These are phyloP conservation scores for Drosophila pruinosa DNA, from an alignment of 1,140 invertebrate species.

Conservation along the genomic window DNA sequence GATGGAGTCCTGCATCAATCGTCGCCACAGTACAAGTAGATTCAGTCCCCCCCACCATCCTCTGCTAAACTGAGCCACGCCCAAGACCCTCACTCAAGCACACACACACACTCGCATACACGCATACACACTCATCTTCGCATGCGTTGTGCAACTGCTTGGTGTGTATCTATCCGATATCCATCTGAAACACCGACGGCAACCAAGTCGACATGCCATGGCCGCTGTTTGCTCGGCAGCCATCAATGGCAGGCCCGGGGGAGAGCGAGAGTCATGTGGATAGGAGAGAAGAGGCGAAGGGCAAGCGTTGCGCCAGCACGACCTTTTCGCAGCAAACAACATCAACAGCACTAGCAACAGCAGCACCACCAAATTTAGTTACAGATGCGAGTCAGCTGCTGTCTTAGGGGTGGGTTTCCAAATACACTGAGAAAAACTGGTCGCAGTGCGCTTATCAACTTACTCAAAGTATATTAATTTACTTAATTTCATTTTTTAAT, in stretches of 20 bases:
- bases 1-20: constrained; percentile 62
- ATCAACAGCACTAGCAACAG: neutral
- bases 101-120: neutral
- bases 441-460: too few relatives aligned
- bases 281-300: neutral
- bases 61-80: constrained; percentile 53
- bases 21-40: constrained; percentile 23
- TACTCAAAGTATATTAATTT: too few relatives aligned
- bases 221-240: constrained; percentile 47
- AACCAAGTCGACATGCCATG: constrained; percentile 33
- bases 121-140: constrained; percentile 10
- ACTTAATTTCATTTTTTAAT: too few relatives aligned
- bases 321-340: constrained; percentile 9
- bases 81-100: constrained; percentile 34
- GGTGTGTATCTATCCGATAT: constrained; percentile 50
- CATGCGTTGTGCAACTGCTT: constrained; percentile 55
- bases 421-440: constrained; percentile 15
- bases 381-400: constrained; percentile 5
- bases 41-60: neutral
- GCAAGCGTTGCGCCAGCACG: neutral
- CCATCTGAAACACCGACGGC: constrained; percentile 60
- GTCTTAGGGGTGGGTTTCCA: constrained; percentile 28
- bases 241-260: constrained; percentile 29
- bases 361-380: constrained; percentile 11
- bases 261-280: neutral